Evolutionary conservation across 2,113 vertebrate species (phyloP), one percentile per base, ranked within the genome.

Genomic region (Cygnus buccinator): DNA sequence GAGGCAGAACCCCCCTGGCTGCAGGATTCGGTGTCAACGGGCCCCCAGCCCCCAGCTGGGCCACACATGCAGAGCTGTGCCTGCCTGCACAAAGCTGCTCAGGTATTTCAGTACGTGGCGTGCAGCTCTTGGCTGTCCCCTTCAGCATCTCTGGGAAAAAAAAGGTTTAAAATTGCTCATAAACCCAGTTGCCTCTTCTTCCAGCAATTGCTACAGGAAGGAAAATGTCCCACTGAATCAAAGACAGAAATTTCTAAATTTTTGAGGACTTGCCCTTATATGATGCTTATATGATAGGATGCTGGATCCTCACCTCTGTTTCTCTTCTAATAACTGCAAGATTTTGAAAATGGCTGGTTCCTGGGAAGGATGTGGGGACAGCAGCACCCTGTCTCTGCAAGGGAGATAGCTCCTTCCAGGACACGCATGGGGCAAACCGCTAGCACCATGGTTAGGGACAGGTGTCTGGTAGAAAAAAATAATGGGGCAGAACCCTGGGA

Each of bases 81-180:
- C 74, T 73, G 46, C 0, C 0, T 50, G 37, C 2, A 1, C 43
- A 71, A 73, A 82, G 44, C 26, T 4, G 6, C 67, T 54, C 75
- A 74, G 50, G 37, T 83, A 17, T 79, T 91, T 95, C 61, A 37
- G 39, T 50, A 43, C 7, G 12, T 43, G 33, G 7, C 50, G 43
- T 44, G 65, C 33, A 59, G 73, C 67, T 90, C 54, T 58, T 57
- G 33, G n/a, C 54, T 79, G 65, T 68, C 22, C 18, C n/a, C 18
- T 81, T 83, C 63, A 80, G 54, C 48, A 70, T 31, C 63, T 83
- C 86, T 77, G 44, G 16, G 41, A 77, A 58, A 2, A 2, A 80
- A 73, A 96, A 62, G 10, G 6, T 15, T 84, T n/a, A 28, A 89
- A 87, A 84, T 28, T 2, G 5, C 46, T 58, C 1, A 0, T 52